Evolutionary conservation across 2,888 invertebrate species (phyloP), one percentile per base, ranked within the genome.

Genomic region (Agrilus biguttatus): DNA sequence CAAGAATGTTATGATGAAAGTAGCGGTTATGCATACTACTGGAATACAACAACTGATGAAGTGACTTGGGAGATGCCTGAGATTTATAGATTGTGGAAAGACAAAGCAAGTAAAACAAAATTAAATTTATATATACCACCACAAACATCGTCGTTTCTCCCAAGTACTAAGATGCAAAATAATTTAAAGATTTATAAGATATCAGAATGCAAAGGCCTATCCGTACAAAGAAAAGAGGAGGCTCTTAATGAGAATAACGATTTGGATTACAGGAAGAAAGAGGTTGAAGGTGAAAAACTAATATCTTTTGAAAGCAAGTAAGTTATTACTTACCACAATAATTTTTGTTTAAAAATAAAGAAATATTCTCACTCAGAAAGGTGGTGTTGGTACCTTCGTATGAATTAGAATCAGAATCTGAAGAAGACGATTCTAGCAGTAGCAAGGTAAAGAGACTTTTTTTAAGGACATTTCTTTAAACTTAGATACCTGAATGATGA

Each of bases 21-120:
- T 12, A 72, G 73, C 1, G 78, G 78, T 2, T 78, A 73, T 56
- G 67, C 73, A 2, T 79, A 79, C 57, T 79, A 76, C 53, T 79
- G 79, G 78, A 77, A 79, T 55, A 66, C 70, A 13, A 65, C 71
- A 49, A 75, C 77, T 1, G 75, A 78, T 56, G 72, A 74, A 55
- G 78, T 78, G 1, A 76, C 77, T 8, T 79, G 79, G 79, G 73
- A 75, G 47, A 68, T 71, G 52, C 78, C 79, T 8, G 55, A 59
- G 2, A 73, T 72, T 51, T 70, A 67, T 50, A 61, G 54, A 38
- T 41, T 45, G 37, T 47, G 40, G 40, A 36, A 46, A 19, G 49
- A 28, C 39, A 41, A 55, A 46, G 40, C 34, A 36, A 13, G 17
- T 12, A 42, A 43, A 33, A n/a, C 14, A 8, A 21, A 36, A n/a